These are phyloP conservation scores for Pseudoatta argentina DNA, from an alignment of 1,140 invertebrate species.

Conservation along the genomic window DNA sequence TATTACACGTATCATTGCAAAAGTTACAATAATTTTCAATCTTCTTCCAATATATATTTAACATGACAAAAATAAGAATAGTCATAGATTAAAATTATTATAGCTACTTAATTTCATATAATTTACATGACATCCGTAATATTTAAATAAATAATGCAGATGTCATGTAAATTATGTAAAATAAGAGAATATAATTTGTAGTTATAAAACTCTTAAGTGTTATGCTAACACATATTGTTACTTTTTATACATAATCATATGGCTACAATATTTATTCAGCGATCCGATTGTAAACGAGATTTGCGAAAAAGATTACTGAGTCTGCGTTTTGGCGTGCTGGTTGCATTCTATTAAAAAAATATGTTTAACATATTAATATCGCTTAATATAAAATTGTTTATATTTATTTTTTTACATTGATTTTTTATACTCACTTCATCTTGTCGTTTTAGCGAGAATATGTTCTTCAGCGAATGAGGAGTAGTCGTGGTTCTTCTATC, in stretches of 20 bases:
- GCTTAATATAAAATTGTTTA: constrained; percentile 20
- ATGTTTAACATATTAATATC: constrained; percentile 33
- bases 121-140: neutral
- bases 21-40: constrained; percentile 5
- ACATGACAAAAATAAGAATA: constrained; percentile 6
- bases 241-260: constrained; percentile 16
- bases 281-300: constrained; percentile 39
- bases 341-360: constrained; percentile 77
- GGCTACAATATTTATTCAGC: constrained; percentile 36
- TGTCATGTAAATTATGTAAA: no score
- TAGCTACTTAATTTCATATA: neutral
- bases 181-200: neutral
- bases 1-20: constrained; percentile 42
- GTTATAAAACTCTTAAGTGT: neutral
- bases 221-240: neutral
- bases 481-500: constrained; percentile 75
- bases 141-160: neutral
- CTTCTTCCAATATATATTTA: neutral
- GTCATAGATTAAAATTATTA: constrained; percentile 11
- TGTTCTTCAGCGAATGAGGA: constrained; percentile 74
- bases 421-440: constrained; percentile 75
- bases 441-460: constrained; percentile 73
- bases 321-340: constrained; percentile 77
- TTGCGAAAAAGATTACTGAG: constrained; percentile 80
- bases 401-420: neutral